Conservation (phyloP, 2,113 vertebrate species). For the Thunnus thynnus region DNA sequence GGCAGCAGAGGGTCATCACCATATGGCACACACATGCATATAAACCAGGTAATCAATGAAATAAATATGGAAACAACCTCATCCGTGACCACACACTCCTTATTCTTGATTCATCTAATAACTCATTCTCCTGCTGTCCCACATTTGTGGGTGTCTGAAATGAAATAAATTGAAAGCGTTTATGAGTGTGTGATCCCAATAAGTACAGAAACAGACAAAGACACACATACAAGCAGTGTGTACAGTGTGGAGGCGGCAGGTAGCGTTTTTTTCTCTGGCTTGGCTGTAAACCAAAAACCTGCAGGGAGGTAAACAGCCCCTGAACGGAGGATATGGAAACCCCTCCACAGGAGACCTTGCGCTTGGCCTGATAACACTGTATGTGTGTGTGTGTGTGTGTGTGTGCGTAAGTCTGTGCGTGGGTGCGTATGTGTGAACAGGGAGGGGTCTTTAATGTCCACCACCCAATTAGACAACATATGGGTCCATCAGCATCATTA, state of each 20-base stretch:
- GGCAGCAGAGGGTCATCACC: slow-evolving; percentile 51
- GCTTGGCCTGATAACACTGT: slow-evolving; percentile 43
- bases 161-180: slow-evolving; percentile 15
- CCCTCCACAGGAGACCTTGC: slow-evolving; percentile 43
- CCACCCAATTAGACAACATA: slow-evolving; percentile 51
- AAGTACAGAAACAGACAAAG: slow-evolving; percentile 23
- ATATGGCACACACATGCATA: slow-evolving; percentile 46
- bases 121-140: background rate
- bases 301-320: slow-evolving; percentile 57
- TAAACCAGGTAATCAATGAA: slow-evolving; percentile 50
- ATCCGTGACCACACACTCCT: slow-evolving; percentile 9
- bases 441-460: slow-evolving; percentile 8
- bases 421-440: background rate
- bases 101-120: slow-evolving; percentile 30
- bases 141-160: slow-evolving; percentile 30
- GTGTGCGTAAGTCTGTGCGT: background rate
- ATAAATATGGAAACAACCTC: slow-evolving; percentile 49
- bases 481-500: slow-evolving; percentile 53
- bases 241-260: slow-evolving; percentile 18
- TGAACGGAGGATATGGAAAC: slow-evolving; percentile 53
- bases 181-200: slow-evolving; percentile 1
- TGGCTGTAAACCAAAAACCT: slow-evolving; percentile 64
- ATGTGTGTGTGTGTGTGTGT: background rate
- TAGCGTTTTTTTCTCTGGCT: slow-evolving; percentile 21
- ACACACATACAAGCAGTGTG: background rate